Percentiles rank a stretch among this genome's conserved stretches.
Evolutionary conservation across 1,140 invertebrate species (phyloP).

Genomic region (Lucilia sericata): DNA sequence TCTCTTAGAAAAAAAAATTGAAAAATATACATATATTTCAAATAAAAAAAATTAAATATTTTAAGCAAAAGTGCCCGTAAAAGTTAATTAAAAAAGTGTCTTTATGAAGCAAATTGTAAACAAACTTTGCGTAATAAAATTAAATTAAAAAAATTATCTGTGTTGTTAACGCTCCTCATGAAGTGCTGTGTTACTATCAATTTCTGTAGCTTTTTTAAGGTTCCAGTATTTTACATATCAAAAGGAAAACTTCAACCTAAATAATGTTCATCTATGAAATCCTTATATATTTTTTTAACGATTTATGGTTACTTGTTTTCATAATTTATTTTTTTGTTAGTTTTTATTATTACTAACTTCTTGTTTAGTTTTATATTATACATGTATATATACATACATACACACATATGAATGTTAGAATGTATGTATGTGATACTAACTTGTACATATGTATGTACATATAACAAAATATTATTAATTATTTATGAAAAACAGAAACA

Average conservation of each 20-base stretch:
- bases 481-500: constrained; percentile 14
- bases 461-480: constrained; percentile 9
- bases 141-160: not conserved
- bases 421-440: not conserved
- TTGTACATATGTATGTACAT: constrained; percentile 1
- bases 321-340: not conserved
- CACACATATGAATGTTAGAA: not conserved
- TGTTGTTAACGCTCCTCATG: not conserved
- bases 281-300: no score
- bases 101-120: not conserved
- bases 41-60: constrained; percentile 3
- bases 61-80: not conserved
- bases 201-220: no score
- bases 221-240: no score
- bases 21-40: not conserved
- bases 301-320: not conserved
- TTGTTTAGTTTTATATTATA: not conserved
- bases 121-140: not conserved
- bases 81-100: not conserved
- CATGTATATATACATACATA: not conserved
- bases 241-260: no score
- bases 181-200: no score
- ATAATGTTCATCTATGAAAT: no score
- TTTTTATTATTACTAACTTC: not conserved
- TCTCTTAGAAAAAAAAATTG: not conserved